Percentiles rank a stretch among this genome's conserved stretches.
These are phyloP conservation scores for Botrylloides violaceus DNA, from an alignment of 23 tunicate genomes.

Conservation along the genomic window DNA sequence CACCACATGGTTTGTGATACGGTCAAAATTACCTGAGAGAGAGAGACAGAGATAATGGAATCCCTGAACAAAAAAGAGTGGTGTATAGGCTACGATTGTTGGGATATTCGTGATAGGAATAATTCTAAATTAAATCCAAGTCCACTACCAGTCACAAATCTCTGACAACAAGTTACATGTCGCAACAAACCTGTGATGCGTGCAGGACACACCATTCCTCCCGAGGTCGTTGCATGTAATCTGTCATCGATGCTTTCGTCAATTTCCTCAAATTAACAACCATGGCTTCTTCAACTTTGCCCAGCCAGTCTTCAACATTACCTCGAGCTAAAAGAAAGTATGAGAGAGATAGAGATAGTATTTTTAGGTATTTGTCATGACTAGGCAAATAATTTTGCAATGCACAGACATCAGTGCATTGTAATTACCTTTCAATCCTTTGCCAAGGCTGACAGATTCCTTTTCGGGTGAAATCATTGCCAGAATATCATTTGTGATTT, in stretches of 20 bases:
- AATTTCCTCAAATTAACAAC: conserved; percentile 85
- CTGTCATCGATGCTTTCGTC: conserved; percentile 75
- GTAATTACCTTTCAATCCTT: conserved; percentile 88
- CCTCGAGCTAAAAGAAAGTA: conserved; percentile 71
- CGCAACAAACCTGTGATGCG: conserved; percentile 52
- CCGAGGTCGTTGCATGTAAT: conserved; percentile 54
- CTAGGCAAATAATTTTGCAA: too few relatives aligned
- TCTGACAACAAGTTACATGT: too few relatives aligned
- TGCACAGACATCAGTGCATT: too few relatives aligned
- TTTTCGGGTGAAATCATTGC: conserved; percentile 99
- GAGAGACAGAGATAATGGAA: too few relatives aligned
- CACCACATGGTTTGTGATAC: conserved; percentile 99
- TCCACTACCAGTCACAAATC: too few relatives aligned
- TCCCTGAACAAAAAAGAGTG: too few relatives aligned
- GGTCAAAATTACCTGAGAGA: conserved; percentile 81
- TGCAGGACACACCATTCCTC: conserved; percentile 93
- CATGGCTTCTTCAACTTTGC: conserved; percentile 99
- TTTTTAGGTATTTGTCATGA: background rate
- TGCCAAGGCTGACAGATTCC: conserved; percentile 92
- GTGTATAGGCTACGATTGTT: too few relatives aligned
- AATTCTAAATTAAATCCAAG: too few relatives aligned
- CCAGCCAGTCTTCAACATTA: conserved; percentile 99
- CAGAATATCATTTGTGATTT: conserved; percentile 85
- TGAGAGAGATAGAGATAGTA: background rate
- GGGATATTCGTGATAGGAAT: too few relatives aligned